Conservation (phyloP, 1,140 invertebrate species). For the Streblospio benedicti region DNA sequence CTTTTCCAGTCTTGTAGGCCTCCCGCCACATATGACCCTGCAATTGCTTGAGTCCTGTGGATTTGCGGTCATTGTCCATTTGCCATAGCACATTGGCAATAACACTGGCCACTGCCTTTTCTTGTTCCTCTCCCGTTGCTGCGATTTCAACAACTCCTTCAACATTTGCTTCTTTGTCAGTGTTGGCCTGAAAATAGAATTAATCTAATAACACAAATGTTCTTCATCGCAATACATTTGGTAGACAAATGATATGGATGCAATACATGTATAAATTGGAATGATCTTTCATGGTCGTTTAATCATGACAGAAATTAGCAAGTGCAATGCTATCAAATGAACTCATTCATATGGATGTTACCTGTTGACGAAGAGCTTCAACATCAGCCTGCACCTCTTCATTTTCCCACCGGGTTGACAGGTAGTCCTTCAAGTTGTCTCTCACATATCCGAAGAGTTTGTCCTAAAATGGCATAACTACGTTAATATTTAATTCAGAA, state of each 20-base stretch:
- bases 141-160: conserved; percentile 38
- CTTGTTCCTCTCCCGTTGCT: conserved; percentile 20
- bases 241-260: no score
- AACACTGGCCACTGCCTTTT: conserved; percentile 36
- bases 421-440: conserved; percentile 61
- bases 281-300: no score
- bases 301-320: no score
- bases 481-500: no score
- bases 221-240: not conserved
- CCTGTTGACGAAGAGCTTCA: conserved; percentile 51
- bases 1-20: conserved; percentile 64
- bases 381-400: conserved; percentile 62
- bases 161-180: conserved; percentile 32
- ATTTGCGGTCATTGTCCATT: conserved; percentile 73
- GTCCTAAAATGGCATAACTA: conserved; percentile 34
- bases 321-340: no score
- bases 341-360: no score
- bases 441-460: conserved; percentile 69
- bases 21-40: conserved; percentile 82
- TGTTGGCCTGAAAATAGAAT: conserved; percentile 28
- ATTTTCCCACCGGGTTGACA: conserved; percentile 62
- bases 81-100: conserved; percentile 60
- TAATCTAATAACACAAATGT: not conserved
- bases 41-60: conserved; percentile 69
- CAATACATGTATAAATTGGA: no score